Conservation (phyloP, 2,113 vertebrate genomes). For the Galeopterus variegatus region DNA sequence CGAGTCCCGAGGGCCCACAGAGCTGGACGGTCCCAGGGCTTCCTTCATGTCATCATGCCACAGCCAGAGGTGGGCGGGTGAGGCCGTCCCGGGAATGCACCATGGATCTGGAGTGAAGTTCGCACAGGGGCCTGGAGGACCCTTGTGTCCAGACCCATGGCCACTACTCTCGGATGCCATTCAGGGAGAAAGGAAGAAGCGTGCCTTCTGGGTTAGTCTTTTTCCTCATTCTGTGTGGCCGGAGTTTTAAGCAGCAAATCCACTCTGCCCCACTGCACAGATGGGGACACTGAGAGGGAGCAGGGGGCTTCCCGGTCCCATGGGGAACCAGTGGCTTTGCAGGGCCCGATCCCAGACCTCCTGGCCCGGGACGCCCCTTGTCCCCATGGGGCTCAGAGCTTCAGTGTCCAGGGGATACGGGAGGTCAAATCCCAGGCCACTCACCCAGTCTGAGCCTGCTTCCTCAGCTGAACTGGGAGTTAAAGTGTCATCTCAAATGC, state of each 20-base stretch:
- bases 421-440: not conserved
- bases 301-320: rapidly evolving
- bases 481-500: not conserved
- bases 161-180: rapidly evolving
- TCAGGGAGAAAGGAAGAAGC: not conserved
- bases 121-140: not conserved
- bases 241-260: not conserved
- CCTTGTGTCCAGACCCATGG: not conserved
- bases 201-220: not conserved
- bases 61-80: rapidly evolving
- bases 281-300: not conserved
- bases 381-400: not conserved
- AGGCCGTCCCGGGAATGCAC: not conserved
- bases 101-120: no score
- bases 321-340: not conserved
- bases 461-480: not conserved
- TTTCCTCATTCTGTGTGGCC: not conserved
- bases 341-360: not conserved
- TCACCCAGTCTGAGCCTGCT: not conserved
- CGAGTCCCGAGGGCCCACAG: not conserved
- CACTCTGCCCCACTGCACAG: not conserved
- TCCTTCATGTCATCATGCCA: rapidly evolving
- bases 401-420: not conserved
- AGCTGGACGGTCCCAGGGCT: not conserved
- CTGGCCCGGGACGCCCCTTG: rapidly evolving